These are phyloP conservation scores for Gambusia holbrooki DNA, from an alignment of 2,113 vertebrate genomes.

Conservation along the genomic window DNA sequence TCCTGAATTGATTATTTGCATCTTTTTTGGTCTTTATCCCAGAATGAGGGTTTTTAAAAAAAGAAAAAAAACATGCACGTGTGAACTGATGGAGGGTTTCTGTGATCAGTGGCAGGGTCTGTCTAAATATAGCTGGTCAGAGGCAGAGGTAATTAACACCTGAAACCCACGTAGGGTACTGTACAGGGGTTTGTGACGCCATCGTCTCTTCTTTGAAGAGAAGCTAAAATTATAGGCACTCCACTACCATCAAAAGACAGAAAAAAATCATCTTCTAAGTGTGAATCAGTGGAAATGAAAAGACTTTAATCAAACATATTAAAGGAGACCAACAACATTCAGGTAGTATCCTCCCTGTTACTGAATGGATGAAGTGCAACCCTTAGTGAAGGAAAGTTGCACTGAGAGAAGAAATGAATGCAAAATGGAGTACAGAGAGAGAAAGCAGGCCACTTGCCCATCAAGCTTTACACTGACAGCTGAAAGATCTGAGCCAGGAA, in stretches of 20 bases:
- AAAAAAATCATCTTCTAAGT: neutral
- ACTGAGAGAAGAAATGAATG: slow-evolving; percentile 11
- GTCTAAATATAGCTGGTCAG: slow-evolving; percentile 66
- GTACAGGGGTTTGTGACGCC: slow-evolving; percentile 51
- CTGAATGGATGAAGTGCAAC: neutral
- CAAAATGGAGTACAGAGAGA: slow-evolving; percentile 25
- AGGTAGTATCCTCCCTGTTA: neutral
- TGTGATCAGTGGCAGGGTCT: slow-evolving; percentile 29
- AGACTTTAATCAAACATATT: slow-evolving; percentile 13
- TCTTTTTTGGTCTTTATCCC: slow-evolving; percentile 51
- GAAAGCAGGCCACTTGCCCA: slow-evolving; percentile 45
- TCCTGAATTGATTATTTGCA: slow-evolving; percentile 55
- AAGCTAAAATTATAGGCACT: slow-evolving; percentile 37
- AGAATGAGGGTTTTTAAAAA: slow-evolving; percentile 46
- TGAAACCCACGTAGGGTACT: slow-evolving; percentile 48
- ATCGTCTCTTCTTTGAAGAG: slow-evolving; percentile 48
- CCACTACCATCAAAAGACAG: slow-evolving; percentile 30
- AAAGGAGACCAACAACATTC: slow-evolving; percentile 5
- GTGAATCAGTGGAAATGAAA: slow-evolving; percentile 30
- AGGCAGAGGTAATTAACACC: slow-evolving; percentile 72
- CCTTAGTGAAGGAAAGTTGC: slow-evolving; percentile 8
- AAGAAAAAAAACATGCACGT: neutral
- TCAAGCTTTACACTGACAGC: slow-evolving; percentile 58
- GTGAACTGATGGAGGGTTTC: slow-evolving; percentile 43
- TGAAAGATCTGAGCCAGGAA: slow-evolving; percentile 52